phyloP scores from a whole-genome alignment of 2,113 vertebrate genomes.

The Lamprotornis superbus region DNA sequence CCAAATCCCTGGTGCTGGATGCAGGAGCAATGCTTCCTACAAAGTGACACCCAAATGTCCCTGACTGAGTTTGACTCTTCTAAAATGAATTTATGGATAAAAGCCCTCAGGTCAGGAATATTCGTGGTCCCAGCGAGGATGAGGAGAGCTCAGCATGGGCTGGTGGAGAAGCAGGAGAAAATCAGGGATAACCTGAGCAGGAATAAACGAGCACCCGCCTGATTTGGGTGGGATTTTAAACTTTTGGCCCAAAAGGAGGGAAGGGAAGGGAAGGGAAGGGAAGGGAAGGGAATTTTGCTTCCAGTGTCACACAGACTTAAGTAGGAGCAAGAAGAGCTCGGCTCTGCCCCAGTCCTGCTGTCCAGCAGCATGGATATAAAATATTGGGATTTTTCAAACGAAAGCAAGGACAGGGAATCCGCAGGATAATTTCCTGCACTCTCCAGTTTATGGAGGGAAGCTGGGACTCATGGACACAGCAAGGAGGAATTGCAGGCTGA shows the following conservation, averaged over 20 bases:
- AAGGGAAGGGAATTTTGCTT: neutral
- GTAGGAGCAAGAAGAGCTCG: neutral
- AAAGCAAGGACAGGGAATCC: neutral
- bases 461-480: neutral
- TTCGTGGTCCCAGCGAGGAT: rapidly evolving
- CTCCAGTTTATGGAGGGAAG: neutral
- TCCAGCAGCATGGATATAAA: neutral
- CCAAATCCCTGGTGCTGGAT: rapidly evolving
- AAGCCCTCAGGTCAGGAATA: neutral
- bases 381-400: rapidly evolving
- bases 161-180: neutral
- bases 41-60: neutral
- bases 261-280: too few species aligned
- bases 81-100: neutral
- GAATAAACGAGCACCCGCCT: neutral
- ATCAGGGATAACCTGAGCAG: neutral
- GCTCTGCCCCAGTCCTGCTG: rapidly evolving
- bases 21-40: rapidly evolving
- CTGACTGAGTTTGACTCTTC: rapidly evolving
- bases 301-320: rapidly evolving
- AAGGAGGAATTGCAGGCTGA: neutral
- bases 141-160: neutral
- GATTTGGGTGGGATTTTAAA: neutral
- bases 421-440: rapidly evolving
- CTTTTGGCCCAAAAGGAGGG: neutral